Base-by-base conservation (phyloP, 2,797 vertebrate species). In the Orientallactaga sibirica region DNA sequence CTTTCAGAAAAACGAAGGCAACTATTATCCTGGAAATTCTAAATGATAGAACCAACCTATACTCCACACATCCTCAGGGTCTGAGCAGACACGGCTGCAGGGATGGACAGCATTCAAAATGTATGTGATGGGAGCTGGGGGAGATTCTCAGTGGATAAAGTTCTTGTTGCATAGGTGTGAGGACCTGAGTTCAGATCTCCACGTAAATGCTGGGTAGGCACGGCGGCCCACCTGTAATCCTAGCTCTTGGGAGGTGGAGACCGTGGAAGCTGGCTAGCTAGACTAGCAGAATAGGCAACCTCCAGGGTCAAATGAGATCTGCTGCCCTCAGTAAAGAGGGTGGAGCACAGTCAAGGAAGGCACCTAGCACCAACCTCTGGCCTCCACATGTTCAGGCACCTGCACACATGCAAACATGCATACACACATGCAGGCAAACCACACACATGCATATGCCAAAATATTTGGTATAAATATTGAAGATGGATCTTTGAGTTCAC, bases 1-100 rank as follows among this genome's bases (percentile, higher is more conserved):
- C 25, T 87, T 92, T 62, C 68, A 80, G 33, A 75, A 87, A 78
- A 93, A 92, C 48, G 77, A 48, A 33, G 75, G 7, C 25, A 73
- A 4, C 19, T n/a, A 5, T 75, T 74, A 43, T 43, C 43, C 64
- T 81, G 58, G 71, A 84, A 33, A 27, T 29, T 7, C n/a, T 78
- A 67, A 58, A 64, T 67, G 79, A 62, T 27, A 80, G 52, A 91
- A 67, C 22, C 41, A 15, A 33, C 3, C 66, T 25, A 2, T 33
- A n/a, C 3, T 61, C 29, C 68, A 29, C 27, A 7, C 0, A 20
- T 19, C 10, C 2, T 64, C 70, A 43, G 24, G 15, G 37, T 67
- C 43, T 25, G 7, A 18, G 79, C 74, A 62, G 24, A 48, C 6
- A n/a, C 41, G 25, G 25, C 29, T 55, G 8, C 15, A 61, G 58